Evolutionary conservation across 2,888 invertebrate genomes (phyloP), one percentile per base, ranked within the genome.

Genomic region (Lasius fuliginosus): DNA sequence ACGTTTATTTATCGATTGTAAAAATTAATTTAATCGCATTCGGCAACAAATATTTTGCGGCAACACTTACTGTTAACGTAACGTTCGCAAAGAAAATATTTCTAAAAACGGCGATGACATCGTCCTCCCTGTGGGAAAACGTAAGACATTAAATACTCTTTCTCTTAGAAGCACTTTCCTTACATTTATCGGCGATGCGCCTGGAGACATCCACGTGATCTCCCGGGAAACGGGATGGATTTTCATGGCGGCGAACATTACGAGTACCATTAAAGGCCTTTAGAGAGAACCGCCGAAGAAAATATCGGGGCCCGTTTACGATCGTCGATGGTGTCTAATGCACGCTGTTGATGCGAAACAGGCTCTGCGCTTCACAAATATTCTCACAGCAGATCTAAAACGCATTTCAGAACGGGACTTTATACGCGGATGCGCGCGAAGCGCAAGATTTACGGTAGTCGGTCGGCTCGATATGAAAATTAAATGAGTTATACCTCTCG

Each of bases 251-350:
- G 75, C 46, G 74, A 77, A 77, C 90, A 92, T 91, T 92, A 92
- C 91, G 93, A 92, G 88, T 68, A 73, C 88, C 91, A 89, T 91
- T 92, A 92, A 92, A 87, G 88, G 85, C 85, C 74, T 85, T 87
- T 89, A 85, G 86, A 88, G 86, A 88, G 86, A 88, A 81, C 83
- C 87, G 36, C 74, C 56, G 67, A 83, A 76, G 88, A 83, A 87
- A 64, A 46, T 46, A 42, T 77, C 67, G 40, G 49, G 49, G 40
- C 18, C 83, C 85, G 83, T 90, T 91, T 89, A 90, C 87, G 89
- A 86, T 82, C 79, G 69, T 36, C 77, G 58, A 30, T 74, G 82
- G n/a, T 23, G 69, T 60, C 69, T 46, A 23, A 18, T 27, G 23
- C 60, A 12, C 36, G 30, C 23, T 42, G 53, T 58, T 79, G 79